Evolutionary conservation across 2,888 invertebrate species (phyloP), one percentile per base, ranked within the genome.

Genomic region (Ormyrus thymus): DNA sequence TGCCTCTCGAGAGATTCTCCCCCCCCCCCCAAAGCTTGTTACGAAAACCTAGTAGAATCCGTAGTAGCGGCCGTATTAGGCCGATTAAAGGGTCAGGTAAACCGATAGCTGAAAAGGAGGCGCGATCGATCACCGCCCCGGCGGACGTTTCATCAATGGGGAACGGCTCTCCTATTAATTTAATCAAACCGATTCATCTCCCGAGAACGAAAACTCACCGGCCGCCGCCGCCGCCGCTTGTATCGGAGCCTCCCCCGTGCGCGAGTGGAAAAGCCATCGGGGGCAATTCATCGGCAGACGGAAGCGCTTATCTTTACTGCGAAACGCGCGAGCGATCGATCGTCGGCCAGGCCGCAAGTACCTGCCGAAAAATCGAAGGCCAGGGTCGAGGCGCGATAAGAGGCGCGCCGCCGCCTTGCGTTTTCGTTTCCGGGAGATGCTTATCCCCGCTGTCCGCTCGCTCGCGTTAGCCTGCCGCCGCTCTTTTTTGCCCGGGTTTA

Each of bases 361-460:
- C 29, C 29, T 29, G 29, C 29, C 29, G 29, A 43, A 70, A 70
- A 58, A 13, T 43, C 53, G 50, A n/a, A 53, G 43, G 48, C 71
- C 50, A 72, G 58, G 71, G 29, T 29, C 29, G 29, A 29, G 29
- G 29, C 29, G 4, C 29, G 29, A 29, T 29, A 29, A 29, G 29
- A 29, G 3, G 29, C 29, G 29, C 29, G 29, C 29, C 45, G 55
- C 45, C 72, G 62, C 15, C 48, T 13, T 53, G 65, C 66, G 64
- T 65, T 69, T 68, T 70, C 78, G 78, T 81, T 82, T 83, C 82
- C 77, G 81, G 72, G 79, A 78, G 78, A 80, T 53, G 59, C 81
- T 80, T 82, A 81, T 79, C 81, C 82, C 78, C 77, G 75, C 72
- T 53, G 51, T 62, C 68, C 76, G 62, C 66, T 79, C 13, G 10